Evolutionary conservation across 2,888 invertebrate genomes (phyloP).

Genomic region (Catocala sponsa): DNA sequence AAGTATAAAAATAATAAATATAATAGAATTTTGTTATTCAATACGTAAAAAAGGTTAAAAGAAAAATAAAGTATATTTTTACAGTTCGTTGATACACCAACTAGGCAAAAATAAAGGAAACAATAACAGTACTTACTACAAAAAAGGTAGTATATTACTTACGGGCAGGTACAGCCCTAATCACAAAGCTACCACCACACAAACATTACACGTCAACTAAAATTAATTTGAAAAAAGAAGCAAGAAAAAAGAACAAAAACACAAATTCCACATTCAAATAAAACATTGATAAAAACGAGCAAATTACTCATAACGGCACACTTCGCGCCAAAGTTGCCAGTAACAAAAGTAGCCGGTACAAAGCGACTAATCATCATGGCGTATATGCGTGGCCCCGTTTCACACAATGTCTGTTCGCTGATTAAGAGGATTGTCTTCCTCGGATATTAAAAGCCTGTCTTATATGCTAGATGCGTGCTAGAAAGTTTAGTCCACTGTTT

Average conservation of each 20-base stretch:
- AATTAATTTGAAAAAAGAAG: constrained; percentile 10
- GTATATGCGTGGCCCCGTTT: constrained; percentile 85
- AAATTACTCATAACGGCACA: constrained; percentile 62
- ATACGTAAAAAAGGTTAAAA: no score
- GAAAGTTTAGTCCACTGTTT: constrained; percentile 49
- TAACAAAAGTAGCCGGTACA: constrained; percentile 79
- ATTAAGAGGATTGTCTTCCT: constrained; percentile 88
- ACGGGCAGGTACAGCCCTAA: no score
- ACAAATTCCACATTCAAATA: constrained; percentile 37
- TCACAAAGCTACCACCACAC: not conserved
- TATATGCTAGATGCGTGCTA: constrained; percentile 60
- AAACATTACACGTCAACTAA: not conserved
- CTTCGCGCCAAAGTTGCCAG: constrained; percentile 58
- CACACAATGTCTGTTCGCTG: constrained; percentile 83
- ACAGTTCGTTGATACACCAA: no score
- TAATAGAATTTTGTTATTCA: no score
- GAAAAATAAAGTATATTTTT: no score
- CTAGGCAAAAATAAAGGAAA: not conserved
- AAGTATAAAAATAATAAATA: not conserved
- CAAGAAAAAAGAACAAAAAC: constrained; percentile 12
- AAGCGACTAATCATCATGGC: constrained; percentile 80
- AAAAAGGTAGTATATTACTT: not conserved
- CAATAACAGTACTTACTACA: not conserved
- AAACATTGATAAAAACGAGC: constrained; percentile 47
- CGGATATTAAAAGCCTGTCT: constrained; percentile 85